These are phyloP conservation scores for Ochropleura plecta DNA, from an alignment of 2,888 invertebrate species.

Conservation along the genomic window DNA sequence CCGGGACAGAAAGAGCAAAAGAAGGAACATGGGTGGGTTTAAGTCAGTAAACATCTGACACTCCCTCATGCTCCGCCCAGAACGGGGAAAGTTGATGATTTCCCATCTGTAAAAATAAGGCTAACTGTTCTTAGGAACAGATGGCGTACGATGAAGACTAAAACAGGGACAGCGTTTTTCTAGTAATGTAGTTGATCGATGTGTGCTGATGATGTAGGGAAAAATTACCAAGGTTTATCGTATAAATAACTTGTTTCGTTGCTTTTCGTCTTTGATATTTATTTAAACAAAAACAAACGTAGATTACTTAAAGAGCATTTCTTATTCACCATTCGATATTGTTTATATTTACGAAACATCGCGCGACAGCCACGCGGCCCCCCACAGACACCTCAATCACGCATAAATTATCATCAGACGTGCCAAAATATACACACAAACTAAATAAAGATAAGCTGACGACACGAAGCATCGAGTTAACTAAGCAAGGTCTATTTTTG, in stretches of 20 bases:
- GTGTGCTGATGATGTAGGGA: background rate
- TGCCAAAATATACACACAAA: constrained; percentile 26
- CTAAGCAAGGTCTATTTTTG: constrained; percentile 46
- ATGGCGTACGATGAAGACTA: background rate
- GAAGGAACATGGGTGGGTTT: too few relatives aligned
- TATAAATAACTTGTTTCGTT: background rate
- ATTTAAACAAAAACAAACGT: constrained; percentile 2
- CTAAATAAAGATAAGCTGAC: constrained; percentile 49
- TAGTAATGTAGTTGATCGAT: background rate
- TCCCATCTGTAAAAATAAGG: background rate
- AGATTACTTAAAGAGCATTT: background rate
- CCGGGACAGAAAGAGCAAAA: too few relatives aligned
- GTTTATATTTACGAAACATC: constrained; percentile 16
- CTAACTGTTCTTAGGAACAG: too few relatives aligned
- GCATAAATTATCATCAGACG: background rate
- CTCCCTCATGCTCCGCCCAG: too few relatives aligned
- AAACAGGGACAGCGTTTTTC: background rate
- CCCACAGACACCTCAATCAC: constrained; percentile 13
- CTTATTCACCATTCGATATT: constrained; percentile 13
- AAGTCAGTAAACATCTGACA: too few relatives aligned
- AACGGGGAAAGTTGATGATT: too few relatives aligned
- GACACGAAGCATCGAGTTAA: constrained; percentile 35
- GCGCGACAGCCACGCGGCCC: constrained; percentile 8
- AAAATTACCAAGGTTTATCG: background rate
- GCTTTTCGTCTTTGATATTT: background rate